A percentile compares a stretch with the other conserved stretches of the same genome.
Conservation (phyloP, 2,888 invertebrate species). For the Sympetrum striolatum region DNA sequence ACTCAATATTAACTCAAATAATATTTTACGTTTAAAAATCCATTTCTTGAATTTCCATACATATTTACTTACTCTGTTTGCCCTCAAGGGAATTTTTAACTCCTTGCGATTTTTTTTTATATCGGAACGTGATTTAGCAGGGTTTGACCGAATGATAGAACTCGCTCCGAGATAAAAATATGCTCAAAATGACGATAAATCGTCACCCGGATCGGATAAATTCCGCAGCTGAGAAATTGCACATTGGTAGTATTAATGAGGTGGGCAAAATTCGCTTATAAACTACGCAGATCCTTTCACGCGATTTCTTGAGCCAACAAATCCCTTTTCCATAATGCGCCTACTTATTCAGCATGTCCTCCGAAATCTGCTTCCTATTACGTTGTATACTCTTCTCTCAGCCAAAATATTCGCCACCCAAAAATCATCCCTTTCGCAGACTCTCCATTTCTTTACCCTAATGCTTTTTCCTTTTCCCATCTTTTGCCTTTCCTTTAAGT, state of each 20-base stretch:
- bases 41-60: too few species aligned
- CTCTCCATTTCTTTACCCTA: not conserved
- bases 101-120: too few species aligned
- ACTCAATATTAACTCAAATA: too few species aligned
- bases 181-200: too few species aligned
- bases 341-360: not conserved
- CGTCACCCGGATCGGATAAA: not conserved
- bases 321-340: not conserved
- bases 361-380: not conserved
- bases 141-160: too few species aligned
- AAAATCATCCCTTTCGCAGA: not conserved
- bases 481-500: not conserved
- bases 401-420: not conserved
- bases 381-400: not conserved
- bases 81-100: too few species aligned
- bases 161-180: too few species aligned
- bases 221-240: not conserved
- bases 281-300: not conserved
- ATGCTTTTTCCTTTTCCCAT: not conserved
- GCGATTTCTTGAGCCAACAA: not conserved
- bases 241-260: not conserved
- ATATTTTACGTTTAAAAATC: too few species aligned
- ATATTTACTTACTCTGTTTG: too few species aligned
- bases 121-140: too few species aligned
- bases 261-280: not conserved